phyloP scores from a whole-genome alignment of 2,113 vertebrate species.

The Phaethornis superciliosus region DNA sequence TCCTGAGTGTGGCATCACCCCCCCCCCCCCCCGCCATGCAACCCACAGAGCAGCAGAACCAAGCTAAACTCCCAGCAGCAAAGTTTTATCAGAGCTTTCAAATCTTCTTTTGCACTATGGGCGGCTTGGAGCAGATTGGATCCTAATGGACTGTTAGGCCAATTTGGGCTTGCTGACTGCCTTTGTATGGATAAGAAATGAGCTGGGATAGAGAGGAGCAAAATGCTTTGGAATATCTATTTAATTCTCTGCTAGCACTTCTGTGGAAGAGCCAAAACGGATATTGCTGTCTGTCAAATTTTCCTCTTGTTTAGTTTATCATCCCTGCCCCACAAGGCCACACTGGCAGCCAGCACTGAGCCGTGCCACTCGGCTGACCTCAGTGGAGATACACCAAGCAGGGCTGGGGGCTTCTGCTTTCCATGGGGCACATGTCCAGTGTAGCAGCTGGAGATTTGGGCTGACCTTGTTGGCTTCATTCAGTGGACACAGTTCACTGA shows the following conservation, averaged over 20 bases:
- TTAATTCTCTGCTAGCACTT: neutral
- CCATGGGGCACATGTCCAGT: rapidly evolving
- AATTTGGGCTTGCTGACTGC: slow-evolving; percentile 23
- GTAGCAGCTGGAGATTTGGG: rapidly evolving
- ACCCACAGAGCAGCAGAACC: rapidly evolving
- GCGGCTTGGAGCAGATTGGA: neutral
- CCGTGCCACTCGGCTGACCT: neutral
- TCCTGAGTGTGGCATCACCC: neutral
- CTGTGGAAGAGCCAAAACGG: slow-evolving; percentile 12
- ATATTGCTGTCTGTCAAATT: slow-evolving; percentile 13
- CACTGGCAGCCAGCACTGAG: rapidly evolving
- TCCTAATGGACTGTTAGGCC: slow-evolving; percentile 52
- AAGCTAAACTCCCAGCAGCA: neutral
- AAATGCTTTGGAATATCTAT: slow-evolving; percentile 15
- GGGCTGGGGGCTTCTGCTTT: neutral
- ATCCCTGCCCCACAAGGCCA: neutral
- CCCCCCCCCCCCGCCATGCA: neutral
- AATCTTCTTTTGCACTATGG: slow-evolving; percentile 17
- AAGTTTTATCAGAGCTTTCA: slow-evolving; percentile 53
- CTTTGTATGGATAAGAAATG: slow-evolving; percentile 50
- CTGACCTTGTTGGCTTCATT: neutral
- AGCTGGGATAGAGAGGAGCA: slow-evolving; percentile 48
- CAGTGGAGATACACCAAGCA: rapidly evolving
- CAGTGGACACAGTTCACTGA: neutral
- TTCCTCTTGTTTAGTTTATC: neutral